phyloP scores from a whole-genome alignment of 2,797 vertebrate species.

The Eleutherodactylus coqui region DNA sequence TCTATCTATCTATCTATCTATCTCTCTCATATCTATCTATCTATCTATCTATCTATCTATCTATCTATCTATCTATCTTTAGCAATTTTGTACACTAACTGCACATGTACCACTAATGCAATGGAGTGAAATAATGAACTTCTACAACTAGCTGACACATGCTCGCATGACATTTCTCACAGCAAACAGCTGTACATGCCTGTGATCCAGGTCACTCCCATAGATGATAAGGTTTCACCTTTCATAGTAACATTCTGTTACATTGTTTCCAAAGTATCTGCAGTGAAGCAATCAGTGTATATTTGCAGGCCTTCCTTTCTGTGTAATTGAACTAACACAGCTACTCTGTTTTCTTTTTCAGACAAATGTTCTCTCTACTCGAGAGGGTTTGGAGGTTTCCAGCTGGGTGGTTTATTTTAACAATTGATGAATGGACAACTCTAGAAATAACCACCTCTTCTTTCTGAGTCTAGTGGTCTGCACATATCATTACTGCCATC shows the following conservation, averaged over 20 bases:
- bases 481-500: constrained; percentile 27
- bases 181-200: constrained; percentile 38
- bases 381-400: constrained; percentile 42
- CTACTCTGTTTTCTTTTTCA: constrained; percentile 51
- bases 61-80: too few species aligned
- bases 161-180: neutral
- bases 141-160: neutral
- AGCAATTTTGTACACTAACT: too few species aligned
- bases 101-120: too few species aligned
- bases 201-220: constrained; percentile 24
- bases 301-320: constrained; percentile 46
- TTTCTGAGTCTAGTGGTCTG: constrained; percentile 32
- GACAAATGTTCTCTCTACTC: constrained; percentile 36
- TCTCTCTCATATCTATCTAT: too few species aligned
- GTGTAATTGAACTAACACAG: constrained; percentile 57
- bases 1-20: too few species aligned
- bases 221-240: constrained; percentile 42
- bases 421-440: constrained; percentile 56
- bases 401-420: constrained; percentile 61
- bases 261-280: constrained; percentile 37
- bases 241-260: constrained; percentile 27
- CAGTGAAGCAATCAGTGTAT: constrained; percentile 34
- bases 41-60: too few species aligned
- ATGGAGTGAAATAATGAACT: neutral
- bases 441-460: constrained; percentile 52